Base-by-base conservation (phyloP, 1,140 invertebrate genomes). In the Ceratosolen fusciceps region DNA sequence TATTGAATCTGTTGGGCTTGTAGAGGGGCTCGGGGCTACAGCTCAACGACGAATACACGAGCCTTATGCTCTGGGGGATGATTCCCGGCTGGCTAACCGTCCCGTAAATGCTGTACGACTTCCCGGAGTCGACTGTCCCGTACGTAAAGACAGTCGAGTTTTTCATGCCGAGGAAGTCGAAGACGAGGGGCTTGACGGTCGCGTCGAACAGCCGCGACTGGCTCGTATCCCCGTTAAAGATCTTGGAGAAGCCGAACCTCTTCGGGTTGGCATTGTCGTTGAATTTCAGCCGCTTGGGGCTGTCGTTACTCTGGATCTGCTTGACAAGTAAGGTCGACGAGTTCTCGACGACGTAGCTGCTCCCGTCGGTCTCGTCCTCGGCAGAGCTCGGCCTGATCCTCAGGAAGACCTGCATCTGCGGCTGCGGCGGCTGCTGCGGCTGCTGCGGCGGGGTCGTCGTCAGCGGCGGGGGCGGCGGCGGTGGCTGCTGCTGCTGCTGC, bases 31-130 rank as follows among this genome's bases (percentile, higher is more conserved):
- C 52, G 16, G 84, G 73, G 0, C 87, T 82, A 24, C 85, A 82
- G 37, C 91, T 89, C 39, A 92, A 81, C 83, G 77, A 62, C 0
- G 86, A 82, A 83, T 97, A 98, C 7, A 97, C 86, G 79, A 94
- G 93, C 84, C 96, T 94, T 34, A 97, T 87, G 1, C 94, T 92
- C 9, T 95, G 90, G 1, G 96, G 95, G 56, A 97, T 91, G 26
- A 97, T 91, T 7, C 96, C 96, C 21, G 94, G 94, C 67, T 93
- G 89, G 1, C 88, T 87, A 4, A 92, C 90, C 31, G 93, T 93
- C 0, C 95, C 95, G 85, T 96, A 93, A 74, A 98, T 91, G 0
- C 96, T 97, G 84, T 93, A 97, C 5, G 88, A 86, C 77, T 90
- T 90, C n/a, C 89, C 88, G 0, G 88, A 85, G 81, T 88, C 84